phyloP scores from a whole-genome alignment of 2,888 invertebrate species.

The Eueremaeus valkanovi region DNA sequence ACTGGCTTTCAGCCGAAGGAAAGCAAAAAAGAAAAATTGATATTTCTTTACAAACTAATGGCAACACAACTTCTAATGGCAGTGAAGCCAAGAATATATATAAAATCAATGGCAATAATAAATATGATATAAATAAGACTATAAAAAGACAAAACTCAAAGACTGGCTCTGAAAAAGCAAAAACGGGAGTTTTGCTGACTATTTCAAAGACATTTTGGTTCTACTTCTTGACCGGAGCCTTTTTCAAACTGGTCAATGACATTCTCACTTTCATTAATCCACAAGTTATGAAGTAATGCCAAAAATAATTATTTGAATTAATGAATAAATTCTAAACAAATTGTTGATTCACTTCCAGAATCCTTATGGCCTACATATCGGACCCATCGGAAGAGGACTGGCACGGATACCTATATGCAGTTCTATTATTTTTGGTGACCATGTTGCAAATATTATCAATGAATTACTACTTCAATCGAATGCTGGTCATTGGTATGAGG shows the following conservation, averaged over 20 bases:
- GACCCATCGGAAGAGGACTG: slow-evolving; percentile 61
- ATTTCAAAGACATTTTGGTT: slow-evolving; percentile 43
- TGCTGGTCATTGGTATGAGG: slow-evolving; percentile 84
- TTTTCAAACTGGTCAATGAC: slow-evolving; percentile 53
- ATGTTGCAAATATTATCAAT: slow-evolving; percentile 74
- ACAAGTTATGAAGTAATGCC: slow-evolving; percentile 49
- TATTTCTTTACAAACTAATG: too few relatives aligned
- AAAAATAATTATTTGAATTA: neutral
- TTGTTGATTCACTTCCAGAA: slow-evolving; percentile 65
- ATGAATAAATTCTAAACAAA: neutral
- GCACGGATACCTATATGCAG: slow-evolving; percentile 82
- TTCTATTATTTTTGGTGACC: slow-evolving; percentile 68
- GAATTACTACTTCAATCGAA: slow-evolving; percentile 84
- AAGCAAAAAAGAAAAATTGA: neutral
- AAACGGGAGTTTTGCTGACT: slow-evolving; percentile 3
- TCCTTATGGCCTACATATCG: slow-evolving; percentile 72
- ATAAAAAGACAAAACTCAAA: neutral
- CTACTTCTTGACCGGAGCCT: slow-evolving; percentile 50
- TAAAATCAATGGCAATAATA: neutral
- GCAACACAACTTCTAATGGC: neutral
- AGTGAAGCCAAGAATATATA: neutral
- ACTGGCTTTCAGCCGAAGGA: neutral
- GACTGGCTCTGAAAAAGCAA: neutral
- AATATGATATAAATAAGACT: neutral
- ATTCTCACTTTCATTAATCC: slow-evolving; percentile 54